phyloP scores from a whole-genome alignment of 2,797 vertebrate genomes.

The Manis pentadactyla region DNA sequence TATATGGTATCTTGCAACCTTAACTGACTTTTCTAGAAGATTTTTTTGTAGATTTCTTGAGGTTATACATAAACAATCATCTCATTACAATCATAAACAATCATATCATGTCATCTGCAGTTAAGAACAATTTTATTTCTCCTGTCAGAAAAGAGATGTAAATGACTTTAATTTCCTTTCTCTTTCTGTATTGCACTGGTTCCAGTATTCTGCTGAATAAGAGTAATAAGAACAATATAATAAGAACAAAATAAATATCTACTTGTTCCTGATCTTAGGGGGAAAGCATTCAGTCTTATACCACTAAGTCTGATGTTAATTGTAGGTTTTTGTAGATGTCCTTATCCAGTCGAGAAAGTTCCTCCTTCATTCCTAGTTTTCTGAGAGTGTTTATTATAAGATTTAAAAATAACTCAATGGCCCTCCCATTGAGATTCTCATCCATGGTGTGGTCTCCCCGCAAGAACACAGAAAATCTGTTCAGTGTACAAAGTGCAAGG shows the following conservation, averaged over 20 bases:
- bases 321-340: background rate
- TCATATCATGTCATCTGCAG: background rate
- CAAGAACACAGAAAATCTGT: background rate
- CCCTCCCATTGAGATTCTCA: background rate
- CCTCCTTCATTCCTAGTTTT: background rate
- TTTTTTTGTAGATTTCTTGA: background rate
- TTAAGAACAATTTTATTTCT: background rate
- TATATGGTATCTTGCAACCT: background rate
- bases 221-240: background rate
- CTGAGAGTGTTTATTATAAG: background rate
- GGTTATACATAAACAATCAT: background rate
- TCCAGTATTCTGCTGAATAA: background rate
- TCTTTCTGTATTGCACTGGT: background rate
- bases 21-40: conserved; percentile 15
- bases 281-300: background rate
- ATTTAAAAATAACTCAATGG: background rate
- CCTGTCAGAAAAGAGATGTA: background rate
- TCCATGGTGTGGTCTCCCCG: background rate
- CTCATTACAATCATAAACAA: no score
- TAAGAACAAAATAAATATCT: no score
- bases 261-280: background rate
- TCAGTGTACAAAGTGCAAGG: background rate
- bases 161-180: background rate
- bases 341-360: background rate
- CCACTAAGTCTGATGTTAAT: background rate